Base-by-base conservation (phyloP, 2,888 invertebrate species). In the Resseliella maxima region DNA sequence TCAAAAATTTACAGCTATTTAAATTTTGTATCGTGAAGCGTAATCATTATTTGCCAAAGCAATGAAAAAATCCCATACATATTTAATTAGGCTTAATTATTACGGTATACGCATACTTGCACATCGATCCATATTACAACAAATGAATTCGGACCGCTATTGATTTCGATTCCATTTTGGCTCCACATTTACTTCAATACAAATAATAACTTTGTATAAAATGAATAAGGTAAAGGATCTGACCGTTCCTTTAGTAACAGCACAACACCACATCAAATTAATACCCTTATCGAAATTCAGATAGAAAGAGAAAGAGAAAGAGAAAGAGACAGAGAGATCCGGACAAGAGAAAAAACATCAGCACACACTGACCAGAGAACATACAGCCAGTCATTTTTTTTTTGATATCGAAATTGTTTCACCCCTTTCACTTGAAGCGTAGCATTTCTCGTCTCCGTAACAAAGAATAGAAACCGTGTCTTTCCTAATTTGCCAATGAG, bases 401-500 rank as follows among this genome's bases (percentile, higher is more conserved):
- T 83, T 6, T 3, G 24, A 24, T 3, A 6, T 15, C 31, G 31
- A 31, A 10, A 72, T 24, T 3, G 10, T 10, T 72, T 72, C 72
- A 72, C 72, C 72, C 72, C 31, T 72, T 72, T 72, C 12, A 72
- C 72, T 72, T 72, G 72, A 31, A 31, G 72, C 72, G 72, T 72
- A 72, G n/a, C 83, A 59, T 38, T 83, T 38, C n/a, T 83, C 83
- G 10, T 83, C 46, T 38, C 41, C 8, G 83, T 24, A 36, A 36
- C 36, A 83, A 83, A 83, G 83, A 83, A 83, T 83, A n/a, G 38
- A 38, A 36, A 83, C 83, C 36, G 38, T 83, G 83, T 83, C 83
- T 83, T 83, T 83, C 36, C 83, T 38, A 83, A 83, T 83, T 83
- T 83, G 83, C 83, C 83, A 83, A n/a, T 83, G 83, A 38, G n/a